Conservation (phyloP, 1,140 invertebrate species). For the Panagrolaimus sp. region DNA sequence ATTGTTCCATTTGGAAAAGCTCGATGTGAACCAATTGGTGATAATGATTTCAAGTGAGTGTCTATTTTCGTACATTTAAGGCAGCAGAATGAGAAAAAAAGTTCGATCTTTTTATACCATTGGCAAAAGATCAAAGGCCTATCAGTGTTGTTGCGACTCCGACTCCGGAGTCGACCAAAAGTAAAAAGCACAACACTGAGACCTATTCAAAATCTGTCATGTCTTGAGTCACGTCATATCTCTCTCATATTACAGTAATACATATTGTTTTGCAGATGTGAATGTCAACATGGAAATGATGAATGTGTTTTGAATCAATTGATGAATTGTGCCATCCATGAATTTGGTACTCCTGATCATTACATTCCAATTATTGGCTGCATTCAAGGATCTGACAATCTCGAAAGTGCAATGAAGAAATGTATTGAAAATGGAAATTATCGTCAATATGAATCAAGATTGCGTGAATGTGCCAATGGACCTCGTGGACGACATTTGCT, state of each 20-base stretch:
- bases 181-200: no score
- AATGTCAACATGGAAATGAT: slow-evolving; percentile 53
- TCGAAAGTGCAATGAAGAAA: slow-evolving; percentile 32
- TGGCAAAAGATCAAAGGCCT: no score
- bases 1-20: slow-evolving; percentile 59
- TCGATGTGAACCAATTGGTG: slow-evolving; percentile 38
- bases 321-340: slow-evolving; percentile 59
- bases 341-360: slow-evolving; percentile 34
- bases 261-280: slow-evolving; percentile 42
- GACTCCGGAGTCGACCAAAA: no score
- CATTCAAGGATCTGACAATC: slow-evolving; percentile 39
- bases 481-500: slow-evolving; percentile 47
- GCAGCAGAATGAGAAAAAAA: slow-evolving; percentile 8
- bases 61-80: slow-evolving; percentile 15
- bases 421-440: slow-evolving; percentile 25
- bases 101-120: slow-evolving; percentile 13
- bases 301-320: slow-evolving; percentile 56
- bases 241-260: neutral
- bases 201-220: neutral
- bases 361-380: slow-evolving; percentile 51
- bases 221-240: slow-evolving; percentile 14
- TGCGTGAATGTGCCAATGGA: slow-evolving; percentile 43
- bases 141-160: no score
- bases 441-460: slow-evolving; percentile 8
- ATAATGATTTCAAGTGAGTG: slow-evolving; percentile 51